Base-by-base conservation (phyloP, 2,797 vertebrate genomes). In the Enteromius treurensis region DNA sequence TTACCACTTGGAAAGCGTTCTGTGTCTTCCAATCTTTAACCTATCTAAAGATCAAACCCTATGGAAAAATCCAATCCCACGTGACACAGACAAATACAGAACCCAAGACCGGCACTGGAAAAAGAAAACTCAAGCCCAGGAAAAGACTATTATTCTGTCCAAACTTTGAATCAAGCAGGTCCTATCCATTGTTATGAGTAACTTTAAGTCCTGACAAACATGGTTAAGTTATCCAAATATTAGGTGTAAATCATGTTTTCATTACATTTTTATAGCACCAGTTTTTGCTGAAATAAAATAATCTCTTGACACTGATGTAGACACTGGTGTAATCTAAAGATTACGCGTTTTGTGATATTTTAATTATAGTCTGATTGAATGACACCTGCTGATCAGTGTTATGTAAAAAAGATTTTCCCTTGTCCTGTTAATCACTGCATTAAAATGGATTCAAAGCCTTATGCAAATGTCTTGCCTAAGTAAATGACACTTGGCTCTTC, bases 381-480 rank as follows among this genome's bases (percentile, higher is more conserved):
- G 34, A 55, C 62, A 65, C 69, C 45, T 29, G 11, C 8, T 51
- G 15, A 58, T 77, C 21, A 13, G 45, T 40, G 45, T 15, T 14
- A 75, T 53, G 40, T 60, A 32, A 71, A 68, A 32, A 55, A 0
- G 5, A 71, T 21, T 49, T 40, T 19, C 34, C 60, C 47, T 17
- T 4, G 4, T 34, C 13, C 55, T 49, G 40, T 14, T 76, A 82
- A 77, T 77, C 51, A 77, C 9, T 11, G 21, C 19, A 45, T 77
- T 77, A 45, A 69, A 82, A 83, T 77, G 47, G 34, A 32, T 58
- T 60, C 34, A 77, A 69, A 60, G 74, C 19, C 62, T 49, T 65
- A 34, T 76, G 65, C 47, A 77, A 82, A 82, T 77, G 23, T 76
- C 73, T 55, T 5, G 62, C 23, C 37, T 69, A 77, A 69, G 74